Evolutionary conservation across 2,888 invertebrate genomes (phyloP).

Genomic region (Lutraria lutraria): DNA sequence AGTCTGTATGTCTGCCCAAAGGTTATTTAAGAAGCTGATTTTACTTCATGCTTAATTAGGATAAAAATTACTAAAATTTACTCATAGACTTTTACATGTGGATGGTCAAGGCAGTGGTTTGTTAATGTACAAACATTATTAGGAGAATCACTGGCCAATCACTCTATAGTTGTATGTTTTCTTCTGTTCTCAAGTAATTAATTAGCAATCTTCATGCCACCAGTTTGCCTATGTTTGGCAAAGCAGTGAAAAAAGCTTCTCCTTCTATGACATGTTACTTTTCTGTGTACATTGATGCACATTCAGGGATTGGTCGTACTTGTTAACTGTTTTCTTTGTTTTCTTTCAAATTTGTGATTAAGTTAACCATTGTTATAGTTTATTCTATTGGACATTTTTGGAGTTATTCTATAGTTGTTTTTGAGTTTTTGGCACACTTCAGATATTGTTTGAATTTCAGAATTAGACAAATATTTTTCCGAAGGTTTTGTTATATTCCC

Average conservation of each 20-base stretch:
- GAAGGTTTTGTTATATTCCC: background rate
- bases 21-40: no score
- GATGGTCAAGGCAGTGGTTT: no score
- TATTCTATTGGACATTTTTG: no score
- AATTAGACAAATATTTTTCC: background rate
- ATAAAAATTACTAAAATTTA: no score
- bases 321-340: background rate
- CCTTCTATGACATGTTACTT: background rate
- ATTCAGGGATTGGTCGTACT: background rate
- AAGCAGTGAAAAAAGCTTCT: conserved; percentile 8
- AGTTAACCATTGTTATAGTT: no score
- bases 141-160: background rate
- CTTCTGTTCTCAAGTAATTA: conserved; percentile 3
- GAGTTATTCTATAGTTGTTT: no score
- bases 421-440: no score
- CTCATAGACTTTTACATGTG: no score
- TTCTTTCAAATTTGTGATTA: no score
- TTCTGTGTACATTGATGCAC: background rate
- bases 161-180: background rate
- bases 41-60: no score
- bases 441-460: background rate
- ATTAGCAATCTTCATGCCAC: background rate
- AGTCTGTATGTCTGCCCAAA: no score
- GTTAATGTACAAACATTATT: no score
- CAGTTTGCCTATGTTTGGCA: background rate